Conservation (phyloP, 2,888 invertebrate species). For the Archips xylosteana region DNA sequence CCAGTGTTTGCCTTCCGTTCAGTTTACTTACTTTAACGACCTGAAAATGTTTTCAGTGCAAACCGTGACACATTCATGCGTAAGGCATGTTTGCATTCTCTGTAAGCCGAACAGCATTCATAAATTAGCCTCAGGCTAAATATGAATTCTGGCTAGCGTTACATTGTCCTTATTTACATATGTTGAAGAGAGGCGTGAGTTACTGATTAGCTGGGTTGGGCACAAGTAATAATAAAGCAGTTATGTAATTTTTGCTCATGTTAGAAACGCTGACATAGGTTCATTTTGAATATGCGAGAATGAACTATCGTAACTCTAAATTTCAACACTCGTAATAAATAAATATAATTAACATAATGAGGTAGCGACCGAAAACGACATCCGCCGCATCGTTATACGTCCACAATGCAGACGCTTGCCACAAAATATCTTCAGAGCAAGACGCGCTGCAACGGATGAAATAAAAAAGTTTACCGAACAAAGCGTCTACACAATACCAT, state of each 20-base stretch:
- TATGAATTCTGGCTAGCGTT: slow-evolving; percentile 28
- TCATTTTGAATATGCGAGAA: not conserved
- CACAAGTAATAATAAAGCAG: slow-evolving; percentile 19
- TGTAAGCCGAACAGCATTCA: slow-evolving; percentile 19
- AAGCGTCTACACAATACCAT: slow-evolving; percentile 82
- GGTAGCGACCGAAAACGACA: slow-evolving; percentile 54
- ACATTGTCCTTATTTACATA: slow-evolving; percentile 30
- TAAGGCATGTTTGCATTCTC: slow-evolving; percentile 29
- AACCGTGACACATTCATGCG: slow-evolving; percentile 7
- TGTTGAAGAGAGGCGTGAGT: slow-evolving; percentile 21
- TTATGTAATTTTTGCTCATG: slow-evolving; percentile 15
- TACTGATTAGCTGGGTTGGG: slow-evolving; percentile 24
- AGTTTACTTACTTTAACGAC: slow-evolving; percentile 28
- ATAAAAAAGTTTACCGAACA: slow-evolving; percentile 75
- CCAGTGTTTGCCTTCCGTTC: slow-evolving; percentile 32
- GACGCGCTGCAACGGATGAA: slow-evolving; percentile 58
- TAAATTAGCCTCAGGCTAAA: slow-evolving; percentile 19
- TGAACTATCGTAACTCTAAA: no score
- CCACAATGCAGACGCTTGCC: slow-evolving; percentile 63
- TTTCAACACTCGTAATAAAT: not conserved
- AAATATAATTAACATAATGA: slow-evolving; percentile 17
- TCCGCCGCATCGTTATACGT: slow-evolving; percentile 58
- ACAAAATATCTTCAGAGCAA: slow-evolving; percentile 64
- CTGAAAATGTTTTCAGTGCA: slow-evolving; percentile 16
- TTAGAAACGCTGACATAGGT: slow-evolving; percentile 16